Percentiles rank a stretch among this genome's conserved stretches.
Conservation (phyloP, 2,113 vertebrate species). For the Neogale vison region DNA sequence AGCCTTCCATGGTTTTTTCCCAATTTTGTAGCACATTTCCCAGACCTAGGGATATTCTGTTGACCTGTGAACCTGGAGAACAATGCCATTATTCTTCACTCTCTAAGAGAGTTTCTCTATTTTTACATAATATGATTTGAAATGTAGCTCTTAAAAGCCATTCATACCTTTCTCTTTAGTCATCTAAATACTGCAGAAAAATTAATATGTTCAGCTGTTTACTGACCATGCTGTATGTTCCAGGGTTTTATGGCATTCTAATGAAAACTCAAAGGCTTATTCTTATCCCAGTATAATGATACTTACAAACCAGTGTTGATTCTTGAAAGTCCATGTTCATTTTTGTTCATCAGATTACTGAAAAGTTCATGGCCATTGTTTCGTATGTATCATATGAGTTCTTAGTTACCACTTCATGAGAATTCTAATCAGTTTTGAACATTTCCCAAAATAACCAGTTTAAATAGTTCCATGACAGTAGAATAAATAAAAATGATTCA, state of each 20-base stretch:
- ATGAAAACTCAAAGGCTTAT: neutral
- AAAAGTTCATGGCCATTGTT: neutral
- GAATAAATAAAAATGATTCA: neutral
- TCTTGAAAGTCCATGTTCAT: neutral
- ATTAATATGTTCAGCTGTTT: neutral
- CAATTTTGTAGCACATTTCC: neutral
- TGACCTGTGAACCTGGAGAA: neutral
- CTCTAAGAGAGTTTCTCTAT: neutral
- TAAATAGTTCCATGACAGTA: neutral
- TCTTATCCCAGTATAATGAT: neutral
- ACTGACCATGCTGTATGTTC: neutral
- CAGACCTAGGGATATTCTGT: neutral
- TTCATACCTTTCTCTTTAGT: neutral
- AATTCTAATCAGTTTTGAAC: conserved; percentile 3
- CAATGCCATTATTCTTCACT: neutral
- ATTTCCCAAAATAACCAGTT: neutral
- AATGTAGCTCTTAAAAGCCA: neutral
- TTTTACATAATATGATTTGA: neutral
- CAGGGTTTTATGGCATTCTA: neutral
- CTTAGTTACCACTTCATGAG: neutral
- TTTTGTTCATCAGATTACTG: neutral
- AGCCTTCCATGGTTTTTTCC: neutral
- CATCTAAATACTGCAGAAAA: neutral
- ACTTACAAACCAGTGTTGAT: neutral
- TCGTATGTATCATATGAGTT: neutral